phyloP scores from a whole-genome alignment of 2,113 vertebrate genomes.

The Atrichornis clamosus region DNA sequence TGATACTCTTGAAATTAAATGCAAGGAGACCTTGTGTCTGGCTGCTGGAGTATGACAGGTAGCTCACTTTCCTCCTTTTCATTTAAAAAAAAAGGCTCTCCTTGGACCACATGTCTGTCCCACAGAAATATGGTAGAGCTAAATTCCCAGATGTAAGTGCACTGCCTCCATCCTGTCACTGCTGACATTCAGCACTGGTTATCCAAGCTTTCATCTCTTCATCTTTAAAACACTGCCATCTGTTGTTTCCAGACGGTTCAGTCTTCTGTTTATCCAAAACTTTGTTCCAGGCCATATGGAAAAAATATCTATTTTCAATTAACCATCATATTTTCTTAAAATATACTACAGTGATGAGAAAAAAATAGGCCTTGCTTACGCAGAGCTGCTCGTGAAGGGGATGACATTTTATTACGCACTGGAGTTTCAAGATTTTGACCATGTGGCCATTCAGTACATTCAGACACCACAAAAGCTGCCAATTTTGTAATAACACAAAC shows the following conservation, averaged over 20 bases:
- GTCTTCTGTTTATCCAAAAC: slow-evolving; percentile 51
- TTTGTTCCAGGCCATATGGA: slow-evolving; percentile 46
- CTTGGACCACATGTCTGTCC: background rate
- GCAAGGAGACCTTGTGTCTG: background rate
- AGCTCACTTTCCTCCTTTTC: background rate
- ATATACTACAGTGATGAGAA: background rate
- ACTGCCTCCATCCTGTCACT: background rate
- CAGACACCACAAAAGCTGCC: background rate
- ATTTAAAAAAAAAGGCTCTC: background rate
- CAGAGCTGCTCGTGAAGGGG: background rate
- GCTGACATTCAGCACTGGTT: background rate
- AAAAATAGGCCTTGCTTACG: slow-evolving; percentile 1
- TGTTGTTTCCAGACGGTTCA: slow-evolving; percentile 57
- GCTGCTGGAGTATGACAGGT: background rate
- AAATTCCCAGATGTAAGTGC: background rate
- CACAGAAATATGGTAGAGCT: background rate
- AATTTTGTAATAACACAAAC: background rate
- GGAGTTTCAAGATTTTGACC: background rate
- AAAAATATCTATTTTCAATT: slow-evolving; percentile 59
- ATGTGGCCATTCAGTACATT: background rate
- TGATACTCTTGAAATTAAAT: background rate
- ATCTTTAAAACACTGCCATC: slow-evolving; percentile 63
- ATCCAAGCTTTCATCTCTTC: slow-evolving; percentile 40
- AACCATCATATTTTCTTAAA: slow-evolving; percentile 50
- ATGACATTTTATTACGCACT: background rate